phyloP scores from a whole-genome alignment of 1,140 invertebrate species.

The Ceratosolen solmsi region DNA sequence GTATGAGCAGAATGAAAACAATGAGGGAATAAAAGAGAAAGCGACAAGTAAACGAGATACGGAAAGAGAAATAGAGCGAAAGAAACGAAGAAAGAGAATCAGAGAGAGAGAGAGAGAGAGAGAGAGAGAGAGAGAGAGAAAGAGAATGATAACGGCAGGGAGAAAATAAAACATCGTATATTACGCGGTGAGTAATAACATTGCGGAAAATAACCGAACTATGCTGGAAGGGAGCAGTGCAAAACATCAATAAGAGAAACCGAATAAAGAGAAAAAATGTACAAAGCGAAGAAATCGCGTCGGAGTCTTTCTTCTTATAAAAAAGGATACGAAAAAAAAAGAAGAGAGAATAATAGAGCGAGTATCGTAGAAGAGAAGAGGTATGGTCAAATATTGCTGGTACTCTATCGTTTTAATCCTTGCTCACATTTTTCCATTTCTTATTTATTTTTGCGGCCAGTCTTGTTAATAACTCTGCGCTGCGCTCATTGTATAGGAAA shows the following conservation, averaged over 20 bases:
- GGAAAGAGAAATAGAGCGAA: no score
- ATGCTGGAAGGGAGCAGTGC: neutral
- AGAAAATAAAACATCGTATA: constrained; percentile 42
- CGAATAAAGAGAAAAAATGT: constrained; percentile 3
- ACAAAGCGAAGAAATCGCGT: neutral
- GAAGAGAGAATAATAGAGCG: neutral
- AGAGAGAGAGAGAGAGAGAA: constrained; percentile 9
- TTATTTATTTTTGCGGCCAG: neutral
- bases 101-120: constrained; percentile 6
- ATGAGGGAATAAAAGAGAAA: no score
- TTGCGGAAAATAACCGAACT: constrained; percentile 36
- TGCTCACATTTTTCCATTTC: neutral
- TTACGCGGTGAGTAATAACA: constrained; percentile 45
- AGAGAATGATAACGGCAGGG: neutral
- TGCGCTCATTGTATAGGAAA: neutral
- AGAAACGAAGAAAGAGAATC: no score
- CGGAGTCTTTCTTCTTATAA: neutral
- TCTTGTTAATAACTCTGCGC: neutral
- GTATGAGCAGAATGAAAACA: no score
- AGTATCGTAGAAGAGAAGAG: neutral
- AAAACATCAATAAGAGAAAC: neutral
- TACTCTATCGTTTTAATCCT: neutral
- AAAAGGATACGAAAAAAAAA: neutral
- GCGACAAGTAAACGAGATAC: no score
- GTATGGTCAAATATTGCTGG: constrained; percentile 11